Evolutionary conservation across 2,113 vertebrate genomes (phyloP).

Genomic region (Tonatia bakeri): DNA sequence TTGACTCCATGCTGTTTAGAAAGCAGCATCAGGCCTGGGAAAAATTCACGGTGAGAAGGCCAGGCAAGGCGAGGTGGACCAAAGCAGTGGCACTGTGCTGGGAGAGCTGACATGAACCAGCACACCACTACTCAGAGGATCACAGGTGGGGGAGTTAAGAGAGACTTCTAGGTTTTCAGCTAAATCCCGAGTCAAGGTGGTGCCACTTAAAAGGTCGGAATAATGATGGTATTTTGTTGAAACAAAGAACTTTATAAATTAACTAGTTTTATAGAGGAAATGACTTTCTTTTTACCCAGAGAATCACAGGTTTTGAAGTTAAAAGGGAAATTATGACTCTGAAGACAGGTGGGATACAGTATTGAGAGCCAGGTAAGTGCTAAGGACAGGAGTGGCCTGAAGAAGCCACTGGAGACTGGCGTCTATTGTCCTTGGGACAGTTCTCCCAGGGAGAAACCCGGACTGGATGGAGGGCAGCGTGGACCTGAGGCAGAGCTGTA

Average conservation of each 20-base stretch:
- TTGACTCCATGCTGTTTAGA: not conserved
- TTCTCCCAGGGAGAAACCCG: not conserved
- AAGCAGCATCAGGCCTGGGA: not conserved
- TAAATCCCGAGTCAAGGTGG: not conserved
- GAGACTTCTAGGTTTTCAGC: not conserved
- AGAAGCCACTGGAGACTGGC: not conserved
- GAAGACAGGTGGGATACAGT: no score
- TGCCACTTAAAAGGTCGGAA: not conserved
- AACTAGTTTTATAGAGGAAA: not conserved
- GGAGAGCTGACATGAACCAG: not conserved
- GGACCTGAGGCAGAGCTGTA: not conserved
- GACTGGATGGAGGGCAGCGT: not conserved
- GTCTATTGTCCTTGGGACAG: not conserved
- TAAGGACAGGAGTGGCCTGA: not conserved
- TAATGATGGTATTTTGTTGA: not conserved
- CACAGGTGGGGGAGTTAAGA: not conserved
- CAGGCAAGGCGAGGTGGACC: not conserved
- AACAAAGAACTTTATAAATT: not conserved
- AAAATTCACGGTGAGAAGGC: not conserved
- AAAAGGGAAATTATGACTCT: not conserved
- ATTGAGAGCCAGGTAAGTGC: not conserved
- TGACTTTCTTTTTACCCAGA: not conserved
- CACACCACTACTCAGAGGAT: accelerated
- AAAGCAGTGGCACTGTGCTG: not conserved
- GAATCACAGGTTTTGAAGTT: not conserved